Base-by-base conservation (phyloP, 2,888 invertebrate species). In the Athalia circularis region DNA sequence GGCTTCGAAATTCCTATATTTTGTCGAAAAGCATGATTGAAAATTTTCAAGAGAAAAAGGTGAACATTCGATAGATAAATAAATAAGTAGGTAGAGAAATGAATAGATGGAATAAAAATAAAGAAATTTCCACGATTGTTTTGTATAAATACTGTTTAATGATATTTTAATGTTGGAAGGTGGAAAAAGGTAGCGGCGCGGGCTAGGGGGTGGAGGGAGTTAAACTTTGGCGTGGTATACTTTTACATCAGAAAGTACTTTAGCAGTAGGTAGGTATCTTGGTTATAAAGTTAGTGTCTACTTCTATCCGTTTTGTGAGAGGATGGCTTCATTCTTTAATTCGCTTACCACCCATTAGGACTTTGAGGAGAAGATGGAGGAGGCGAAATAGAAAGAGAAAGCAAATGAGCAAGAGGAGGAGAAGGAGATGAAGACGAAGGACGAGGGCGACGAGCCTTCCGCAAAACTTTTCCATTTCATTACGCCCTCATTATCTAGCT, bases 391-490 rank as follows among this genome's bases (percentile, higher is more conserved):
- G 15, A 62, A 70, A 50, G 15, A 11, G 77, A 80, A 45, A 52
- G 67, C 7, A 3, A 67, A 57, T 61, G 29, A 29, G 29, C 29
- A 29, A 29, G 29, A 29, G 29, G 29, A 29, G 29, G 29, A 29
- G 29, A 29, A 29, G 29, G 29, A 29, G 29, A 29, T 29, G 29
- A 29, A 29, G 29, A 29, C 29, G 81, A 85, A 83, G 80, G 29
- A 29, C 29, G 29, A 29, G 29, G 29, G 29, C 83, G 84, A 80
- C 81, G 82, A 77, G 78, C 70, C 77, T 64, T 75, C 80, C 84
- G 84, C 83, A 82, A 88, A 89, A 89, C 89, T 89, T 89, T 88
- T 87, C 88, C 89, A 89, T 89, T 88, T 88, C 89, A 88, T 89
- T 89, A 88, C 85, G 84, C 83, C 79, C 29, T 29, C 29, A 29